These are phyloP conservation scores for Ramphastos sulfuratus DNA, from an alignment of 2,113 vertebrate genomes.

Conservation along the genomic window DNA sequence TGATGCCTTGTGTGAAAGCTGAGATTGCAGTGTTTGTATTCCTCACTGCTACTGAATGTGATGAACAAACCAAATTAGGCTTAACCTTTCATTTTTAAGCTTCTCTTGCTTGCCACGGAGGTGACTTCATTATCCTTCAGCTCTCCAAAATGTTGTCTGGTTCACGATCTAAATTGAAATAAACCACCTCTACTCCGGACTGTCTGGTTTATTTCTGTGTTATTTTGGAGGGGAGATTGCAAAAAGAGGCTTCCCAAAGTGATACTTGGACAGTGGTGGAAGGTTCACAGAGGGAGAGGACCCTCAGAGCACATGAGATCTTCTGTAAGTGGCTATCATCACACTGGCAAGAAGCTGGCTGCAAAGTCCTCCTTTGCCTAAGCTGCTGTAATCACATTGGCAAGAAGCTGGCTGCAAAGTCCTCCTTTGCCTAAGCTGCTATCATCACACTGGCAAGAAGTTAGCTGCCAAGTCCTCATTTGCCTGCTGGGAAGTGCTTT, in stretches of 20 bases:
- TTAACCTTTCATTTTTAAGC: not conserved
- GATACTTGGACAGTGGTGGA: not conserved
- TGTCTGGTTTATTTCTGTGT: slow-evolving; percentile 32
- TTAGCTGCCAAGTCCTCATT: not conserved
- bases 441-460: not conserved
- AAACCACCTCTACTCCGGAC: not conserved
- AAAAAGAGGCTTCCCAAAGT: not conserved
- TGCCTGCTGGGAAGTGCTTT: not conserved
- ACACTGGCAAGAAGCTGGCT: not conserved
- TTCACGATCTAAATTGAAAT: slow-evolving; percentile 3
- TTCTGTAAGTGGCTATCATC: not conserved
- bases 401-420: not conserved
- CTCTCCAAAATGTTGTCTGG: not conserved
- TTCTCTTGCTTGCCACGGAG: not conserved
- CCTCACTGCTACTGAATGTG: not conserved
- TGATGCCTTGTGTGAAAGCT: not conserved
- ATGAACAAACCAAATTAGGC: not conserved
- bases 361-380: not conserved
- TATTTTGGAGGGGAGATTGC: not conserved
- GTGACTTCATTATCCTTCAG: not conserved
- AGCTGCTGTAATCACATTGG: not conserved
- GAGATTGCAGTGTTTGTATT: not conserved
- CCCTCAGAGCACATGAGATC: not conserved
- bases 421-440: not conserved
- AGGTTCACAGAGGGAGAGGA: not conserved